phyloP scores from a whole-genome alignment of 2,888 invertebrate genomes.

The Selenia dentaria region DNA sequence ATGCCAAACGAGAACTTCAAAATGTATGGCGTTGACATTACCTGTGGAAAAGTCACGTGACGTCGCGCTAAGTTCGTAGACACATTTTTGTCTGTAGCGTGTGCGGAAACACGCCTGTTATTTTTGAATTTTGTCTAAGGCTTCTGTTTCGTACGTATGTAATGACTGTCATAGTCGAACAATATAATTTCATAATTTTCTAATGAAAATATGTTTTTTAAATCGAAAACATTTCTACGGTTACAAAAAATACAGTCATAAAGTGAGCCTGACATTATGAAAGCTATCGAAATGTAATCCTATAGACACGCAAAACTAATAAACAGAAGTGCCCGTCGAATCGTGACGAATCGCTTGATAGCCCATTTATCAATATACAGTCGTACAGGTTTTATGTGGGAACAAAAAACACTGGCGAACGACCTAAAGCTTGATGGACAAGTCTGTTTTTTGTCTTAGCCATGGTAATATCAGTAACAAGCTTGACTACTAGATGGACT shows the following conservation, averaged over 20 bases:
- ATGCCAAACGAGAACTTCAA: too few species aligned
- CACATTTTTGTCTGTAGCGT: too few species aligned
- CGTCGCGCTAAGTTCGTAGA: too few species aligned
- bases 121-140: too few species aligned
- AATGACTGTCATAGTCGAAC: too few species aligned
- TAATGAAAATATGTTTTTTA: too few species aligned
- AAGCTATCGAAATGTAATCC: slow-evolving; percentile 16
- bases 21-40: too few species aligned
- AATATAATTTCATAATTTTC: too few species aligned
- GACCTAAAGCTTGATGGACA: slow-evolving; percentile 23
- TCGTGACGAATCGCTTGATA: slow-evolving; percentile 32
- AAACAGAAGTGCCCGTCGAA: slow-evolving; percentile 23
- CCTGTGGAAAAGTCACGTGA: too few species aligned
- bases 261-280: neutral
- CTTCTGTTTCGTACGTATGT: too few species aligned
- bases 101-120: too few species aligned
- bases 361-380: slow-evolving; percentile 27
- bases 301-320: slow-evolving; percentile 23
- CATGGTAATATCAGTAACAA: slow-evolving; percentile 4
- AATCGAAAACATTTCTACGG: neutral
- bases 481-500: slow-evolving; percentile 5
- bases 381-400: slow-evolving; percentile 25
- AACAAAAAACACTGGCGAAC: slow-evolving; percentile 21
- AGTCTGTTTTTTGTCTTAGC: slow-evolving; percentile 21
- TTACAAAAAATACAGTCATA: neutral